phyloP scores from a whole-genome alignment of 1,140 invertebrate species.

The Drosophila melanogaster region Release_6_plus_ISO1_MT NT_033779.5:21288001-21288500 shows the following conservation, averaged over 20 bases:
- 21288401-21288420: constrained; percentile 53
- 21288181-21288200: constrained; percentile 57
- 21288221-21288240: constrained; percentile 69
- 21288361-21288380: constrained; percentile 69
- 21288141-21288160: constrained; percentile 47
- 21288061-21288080: constrained; percentile 77
- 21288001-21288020: background rate
- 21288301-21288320: constrained; percentile 85
- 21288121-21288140: constrained; percentile 54
- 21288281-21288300: constrained; percentile 61
- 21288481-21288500: constrained; percentile 51
- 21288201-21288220: constrained; percentile 84
- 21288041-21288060: constrained; percentile 63
- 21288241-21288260: constrained; percentile 76
- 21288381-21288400: constrained; percentile 51
- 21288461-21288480: constrained; percentile 55
- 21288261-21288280: constrained; percentile 59
- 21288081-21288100: constrained; percentile 84
- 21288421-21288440: constrained; percentile 59
- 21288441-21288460: constrained; percentile 48
- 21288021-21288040: background rate
- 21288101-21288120: constrained; percentile 60
- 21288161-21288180: constrained; percentile 46
- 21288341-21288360: constrained; percentile 85
- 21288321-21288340: constrained; percentile 87